A percentile compares a stretch with the other conserved stretches of the same genome.
Conservation (phyloP, 2,888 invertebrate species). For the Drosophila picticornis region DNA sequence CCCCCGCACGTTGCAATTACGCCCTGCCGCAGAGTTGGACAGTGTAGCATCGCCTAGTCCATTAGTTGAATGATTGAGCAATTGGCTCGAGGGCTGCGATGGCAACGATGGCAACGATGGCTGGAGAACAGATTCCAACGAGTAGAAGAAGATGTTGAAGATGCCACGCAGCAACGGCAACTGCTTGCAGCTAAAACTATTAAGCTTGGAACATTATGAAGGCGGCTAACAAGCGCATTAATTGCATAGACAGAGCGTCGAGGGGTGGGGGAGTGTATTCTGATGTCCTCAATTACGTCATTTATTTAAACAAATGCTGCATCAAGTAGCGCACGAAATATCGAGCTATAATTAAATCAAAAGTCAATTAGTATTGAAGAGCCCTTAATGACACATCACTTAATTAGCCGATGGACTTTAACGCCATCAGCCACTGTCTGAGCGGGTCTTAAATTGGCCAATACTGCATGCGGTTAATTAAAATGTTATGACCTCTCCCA, state of each 20-base stretch:
- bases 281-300: slow-evolving; percentile 11
- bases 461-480: slow-evolving; percentile 41
- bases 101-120: not conserved
- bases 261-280: not conserved
- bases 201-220: slow-evolving; percentile 39
- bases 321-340: not conserved
- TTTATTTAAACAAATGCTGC: slow-evolving; percentile 36
- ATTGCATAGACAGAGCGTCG: slow-evolving; percentile 9
- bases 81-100: slow-evolving; percentile 52
- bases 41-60: slow-evolving; percentile 41
- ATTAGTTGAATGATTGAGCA: slow-evolving; percentile 71
- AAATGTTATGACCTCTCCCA: slow-evolving; percentile 41
- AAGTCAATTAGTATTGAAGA: slow-evolving; percentile 45
- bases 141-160: slow-evolving; percentile 1
- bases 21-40: slow-evolving; percentile 5
- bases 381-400: slow-evolving; percentile 39
- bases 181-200: slow-evolving; percentile 29
- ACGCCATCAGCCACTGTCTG: not conserved
- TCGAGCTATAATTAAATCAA: slow-evolving; percentile 23
- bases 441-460: slow-evolving; percentile 9
- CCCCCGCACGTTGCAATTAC: slow-evolving; percentile 55
- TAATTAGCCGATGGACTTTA: slow-evolving; percentile 54
- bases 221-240: slow-evolving; percentile 30
- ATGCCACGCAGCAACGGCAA: slow-evolving; percentile 18
- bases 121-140: not conserved